phyloP scores from a whole-genome alignment of 2,113 vertebrate genomes.

The Labrus mixtus region DNA sequence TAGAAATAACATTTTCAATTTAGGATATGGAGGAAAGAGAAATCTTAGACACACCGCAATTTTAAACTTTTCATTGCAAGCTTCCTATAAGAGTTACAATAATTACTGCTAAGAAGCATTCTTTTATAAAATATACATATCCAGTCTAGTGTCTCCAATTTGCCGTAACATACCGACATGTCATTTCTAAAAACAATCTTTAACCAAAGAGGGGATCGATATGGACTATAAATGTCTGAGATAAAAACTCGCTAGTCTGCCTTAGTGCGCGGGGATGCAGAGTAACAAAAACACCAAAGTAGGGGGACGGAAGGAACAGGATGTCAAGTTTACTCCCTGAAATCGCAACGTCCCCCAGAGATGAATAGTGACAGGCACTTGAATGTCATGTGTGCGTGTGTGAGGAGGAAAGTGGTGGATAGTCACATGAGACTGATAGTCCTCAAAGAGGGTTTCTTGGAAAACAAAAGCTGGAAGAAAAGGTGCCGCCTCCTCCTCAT shows the following conservation, averaged over 20 bases:
- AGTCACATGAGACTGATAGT: slow-evolving; percentile 62
- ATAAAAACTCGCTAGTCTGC: slow-evolving; percentile 28
- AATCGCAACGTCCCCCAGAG: slow-evolving; percentile 71
- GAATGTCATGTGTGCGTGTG: slow-evolving; percentile 84
- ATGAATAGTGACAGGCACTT: slow-evolving; percentile 93
- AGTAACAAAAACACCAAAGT: slow-evolving; percentile 49
- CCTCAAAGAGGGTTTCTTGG: slow-evolving; percentile 59
- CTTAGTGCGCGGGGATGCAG: slow-evolving; percentile 12
- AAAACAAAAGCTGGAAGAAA: slow-evolving; percentile 42
- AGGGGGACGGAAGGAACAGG: slow-evolving; percentile 40
- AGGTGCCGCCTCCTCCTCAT: slow-evolving; percentile 78
- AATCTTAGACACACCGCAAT: slow-evolving; percentile 18
- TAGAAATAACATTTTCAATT: slow-evolving; percentile 44
- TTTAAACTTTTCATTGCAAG: not conserved
- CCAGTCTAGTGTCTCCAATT: slow-evolving; percentile 15
- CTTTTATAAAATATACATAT: slow-evolving; percentile 37
- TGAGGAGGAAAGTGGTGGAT: slow-evolving; percentile 53
- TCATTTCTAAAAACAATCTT: slow-evolving; percentile 4
- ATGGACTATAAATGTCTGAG: slow-evolving; percentile 30
- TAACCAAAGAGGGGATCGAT: slow-evolving; percentile 24
- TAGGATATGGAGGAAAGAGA: slow-evolving; percentile 25
- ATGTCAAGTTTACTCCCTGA: slow-evolving; percentile 61
- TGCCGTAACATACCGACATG: slow-evolving; percentile 36
- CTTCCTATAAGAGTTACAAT: not conserved
- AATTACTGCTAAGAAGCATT: slow-evolving; percentile 13